These are phyloP conservation scores for Monochamus saltuarius DNA, from an alignment of 1,140 invertebrate species.

Conservation along the genomic window DNA sequence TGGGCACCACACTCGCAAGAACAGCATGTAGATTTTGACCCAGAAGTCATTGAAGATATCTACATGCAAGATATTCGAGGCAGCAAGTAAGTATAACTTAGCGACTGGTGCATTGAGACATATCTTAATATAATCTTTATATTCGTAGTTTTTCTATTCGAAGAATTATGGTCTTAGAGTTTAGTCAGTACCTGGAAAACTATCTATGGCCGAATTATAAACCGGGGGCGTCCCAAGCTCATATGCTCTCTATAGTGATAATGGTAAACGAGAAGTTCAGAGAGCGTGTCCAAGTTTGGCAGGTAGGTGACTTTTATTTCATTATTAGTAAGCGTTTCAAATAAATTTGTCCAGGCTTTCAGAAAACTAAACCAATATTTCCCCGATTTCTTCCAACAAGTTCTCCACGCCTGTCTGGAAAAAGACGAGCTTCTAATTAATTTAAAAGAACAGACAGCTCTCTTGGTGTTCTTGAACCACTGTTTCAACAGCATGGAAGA, in stretches of 20 bases:
- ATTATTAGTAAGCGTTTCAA: background rate
- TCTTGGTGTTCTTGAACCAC: slow-evolving; percentile 92
- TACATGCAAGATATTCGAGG: slow-evolving; percentile 78
- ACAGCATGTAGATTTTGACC: slow-evolving; percentile 69
- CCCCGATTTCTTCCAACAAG: slow-evolving; percentile 81
- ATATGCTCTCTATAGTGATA: slow-evolving; percentile 93
- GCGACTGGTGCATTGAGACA: background rate
- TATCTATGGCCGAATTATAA: slow-evolving; percentile 97
- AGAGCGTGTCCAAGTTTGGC: slow-evolving; percentile 96
- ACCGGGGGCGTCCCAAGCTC: slow-evolving; percentile 68
- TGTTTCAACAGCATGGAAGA: slow-evolving; percentile 98
- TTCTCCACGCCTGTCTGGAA: slow-evolving; percentile 73
- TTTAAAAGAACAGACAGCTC: slow-evolving; percentile 80
- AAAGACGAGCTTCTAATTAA: slow-evolving; percentile 47
- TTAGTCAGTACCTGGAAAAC: slow-evolving; percentile 96
- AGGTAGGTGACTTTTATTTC: slow-evolving; percentile 56
- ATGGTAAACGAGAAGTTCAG: slow-evolving; percentile 99
- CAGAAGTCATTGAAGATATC: slow-evolving; percentile 76
- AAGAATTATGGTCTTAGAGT: slow-evolving; percentile 93
- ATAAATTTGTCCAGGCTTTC: slow-evolving; percentile 64
- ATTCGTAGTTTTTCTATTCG: slow-evolving; percentile 74
- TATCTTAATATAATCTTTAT: slow-evolving; percentile 23
- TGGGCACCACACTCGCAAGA: slow-evolving; percentile 80
- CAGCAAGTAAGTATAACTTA: slow-evolving; percentile 60
- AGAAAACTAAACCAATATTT: slow-evolving; percentile 81